Evolutionary conservation across 2,113 vertebrate species (phyloP).

Genomic region (Parus major): DNA sequence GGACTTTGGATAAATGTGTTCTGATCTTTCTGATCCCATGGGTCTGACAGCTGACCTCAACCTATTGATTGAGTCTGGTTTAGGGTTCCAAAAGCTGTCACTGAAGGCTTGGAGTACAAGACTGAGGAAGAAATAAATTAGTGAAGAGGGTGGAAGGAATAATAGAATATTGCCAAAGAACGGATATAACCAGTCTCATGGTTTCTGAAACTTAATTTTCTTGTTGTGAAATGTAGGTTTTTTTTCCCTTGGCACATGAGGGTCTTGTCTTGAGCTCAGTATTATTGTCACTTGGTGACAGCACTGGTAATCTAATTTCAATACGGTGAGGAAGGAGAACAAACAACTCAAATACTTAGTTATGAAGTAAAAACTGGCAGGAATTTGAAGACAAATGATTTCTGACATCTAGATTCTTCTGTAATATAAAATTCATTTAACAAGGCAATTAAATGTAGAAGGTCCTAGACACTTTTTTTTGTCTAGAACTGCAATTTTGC

Average conservation of each 20-base stretch:
- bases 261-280: background rate
- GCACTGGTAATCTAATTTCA: background rate
- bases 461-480: background rate
- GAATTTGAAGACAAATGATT: constrained; percentile 12
- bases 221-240: background rate
- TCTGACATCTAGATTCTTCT: background rate
- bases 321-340: background rate
- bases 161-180: background rate
- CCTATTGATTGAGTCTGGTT: background rate
- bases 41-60: background rate
- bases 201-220: background rate
- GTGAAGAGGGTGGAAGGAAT: background rate
- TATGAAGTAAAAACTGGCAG: background rate
- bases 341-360: background rate
- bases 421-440: background rate
- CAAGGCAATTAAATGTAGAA: background rate
- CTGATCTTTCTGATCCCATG: background rate
- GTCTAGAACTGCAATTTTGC: background rate
- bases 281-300: background rate
- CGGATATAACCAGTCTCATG: background rate
- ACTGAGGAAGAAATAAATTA: background rate
- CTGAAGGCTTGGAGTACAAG: background rate
- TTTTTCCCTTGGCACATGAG: background rate
- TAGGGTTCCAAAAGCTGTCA: background rate
- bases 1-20: background rate